Conservation (phyloP, 2,888 invertebrate species). For the Lycia hirtaria region DNA sequence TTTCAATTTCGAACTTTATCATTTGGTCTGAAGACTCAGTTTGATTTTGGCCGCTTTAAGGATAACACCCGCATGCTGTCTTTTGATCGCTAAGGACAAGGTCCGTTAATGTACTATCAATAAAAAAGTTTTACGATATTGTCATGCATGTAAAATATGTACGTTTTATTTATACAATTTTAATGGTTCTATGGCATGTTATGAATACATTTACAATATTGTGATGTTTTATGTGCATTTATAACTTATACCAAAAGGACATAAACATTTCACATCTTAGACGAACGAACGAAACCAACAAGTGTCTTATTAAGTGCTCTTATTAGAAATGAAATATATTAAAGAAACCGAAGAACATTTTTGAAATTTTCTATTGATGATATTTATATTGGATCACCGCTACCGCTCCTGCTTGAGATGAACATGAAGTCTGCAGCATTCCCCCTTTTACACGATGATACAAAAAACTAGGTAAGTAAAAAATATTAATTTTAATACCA, state of each 20-base stretch:
- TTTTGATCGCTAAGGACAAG: slow-evolving; percentile 47
- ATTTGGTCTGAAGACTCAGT: slow-evolving; percentile 27
- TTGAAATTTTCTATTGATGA: slow-evolving; percentile 44
- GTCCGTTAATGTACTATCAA: slow-evolving; percentile 52
- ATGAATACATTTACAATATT: slow-evolving; percentile 34
- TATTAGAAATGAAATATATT: slow-evolving; percentile 56
- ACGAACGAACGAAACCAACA: slow-evolving; percentile 62
- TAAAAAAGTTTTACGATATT: slow-evolving; percentile 33
- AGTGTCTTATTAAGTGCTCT: slow-evolving; percentile 69
- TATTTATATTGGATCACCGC: slow-evolving; percentile 47
- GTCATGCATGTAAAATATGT: slow-evolving; percentile 25
- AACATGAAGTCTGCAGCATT: slow-evolving; percentile 53
- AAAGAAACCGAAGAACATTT: slow-evolving; percentile 50
- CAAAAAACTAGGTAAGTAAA: slow-evolving; percentile 76
- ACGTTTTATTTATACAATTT: slow-evolving; percentile 36
- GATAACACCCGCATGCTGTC: slow-evolving; percentile 53
- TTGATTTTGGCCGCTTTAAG: slow-evolving; percentile 18
- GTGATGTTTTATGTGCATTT: slow-evolving; percentile 2
- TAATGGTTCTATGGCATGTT: slow-evolving; percentile 52
- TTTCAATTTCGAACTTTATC: slow-evolving; percentile 39
- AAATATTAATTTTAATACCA: no score
- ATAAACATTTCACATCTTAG: slow-evolving; percentile 51
- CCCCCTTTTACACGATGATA: slow-evolving; percentile 74
- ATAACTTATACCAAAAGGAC: slow-evolving; percentile 62
- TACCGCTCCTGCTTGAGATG: slow-evolving; percentile 48